phyloP scores from a whole-genome alignment of 2,888 invertebrate genomes.

The Linnaemya tessellans region DNA sequence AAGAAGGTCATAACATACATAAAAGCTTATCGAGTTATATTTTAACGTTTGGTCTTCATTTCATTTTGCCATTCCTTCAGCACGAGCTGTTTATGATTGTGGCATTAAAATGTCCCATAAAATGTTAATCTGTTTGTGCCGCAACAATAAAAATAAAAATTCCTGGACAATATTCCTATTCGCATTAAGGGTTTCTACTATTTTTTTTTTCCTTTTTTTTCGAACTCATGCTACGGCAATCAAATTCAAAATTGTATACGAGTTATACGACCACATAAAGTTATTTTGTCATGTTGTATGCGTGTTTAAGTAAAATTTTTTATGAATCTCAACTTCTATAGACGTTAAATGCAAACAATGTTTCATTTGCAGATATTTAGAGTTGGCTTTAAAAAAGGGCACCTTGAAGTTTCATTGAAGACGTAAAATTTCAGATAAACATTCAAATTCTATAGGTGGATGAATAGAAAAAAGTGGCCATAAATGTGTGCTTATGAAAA shows the following conservation, averaged over 20 bases:
- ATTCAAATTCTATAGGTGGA: not conserved
- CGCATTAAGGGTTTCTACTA: not conserved
- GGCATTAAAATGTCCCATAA: conserved; percentile 63
- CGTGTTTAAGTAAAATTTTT: not conserved
- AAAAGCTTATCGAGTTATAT: conserved; percentile 36
- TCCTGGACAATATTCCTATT: conserved; percentile 39
- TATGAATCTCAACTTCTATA: conserved; percentile 11
- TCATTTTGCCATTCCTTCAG: not conserved
- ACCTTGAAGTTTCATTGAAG: not conserved
- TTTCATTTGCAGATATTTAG: not conserved
- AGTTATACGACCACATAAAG: conserved; percentile 64
- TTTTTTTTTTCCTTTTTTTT: conserved; percentile 2
- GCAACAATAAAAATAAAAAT: conserved; percentile 41
- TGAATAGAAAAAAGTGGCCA: not conserved
- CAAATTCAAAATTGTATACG: conserved; percentile 14
- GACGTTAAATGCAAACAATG: not conserved
- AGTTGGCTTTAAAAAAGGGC: not conserved
- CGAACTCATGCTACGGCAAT: conserved; percentile 3
- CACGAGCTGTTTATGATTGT: not conserved
- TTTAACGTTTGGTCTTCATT: conserved; percentile 16
- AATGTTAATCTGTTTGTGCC: conserved; percentile 58
- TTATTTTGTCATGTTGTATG: conserved; percentile 34
- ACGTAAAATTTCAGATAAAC: not conserved
- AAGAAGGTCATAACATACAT: not conserved
- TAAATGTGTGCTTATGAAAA: not conserved